phyloP scores from a whole-genome alignment of 2,797 vertebrate species.

The Neopelma chrysocephalum region DNA sequence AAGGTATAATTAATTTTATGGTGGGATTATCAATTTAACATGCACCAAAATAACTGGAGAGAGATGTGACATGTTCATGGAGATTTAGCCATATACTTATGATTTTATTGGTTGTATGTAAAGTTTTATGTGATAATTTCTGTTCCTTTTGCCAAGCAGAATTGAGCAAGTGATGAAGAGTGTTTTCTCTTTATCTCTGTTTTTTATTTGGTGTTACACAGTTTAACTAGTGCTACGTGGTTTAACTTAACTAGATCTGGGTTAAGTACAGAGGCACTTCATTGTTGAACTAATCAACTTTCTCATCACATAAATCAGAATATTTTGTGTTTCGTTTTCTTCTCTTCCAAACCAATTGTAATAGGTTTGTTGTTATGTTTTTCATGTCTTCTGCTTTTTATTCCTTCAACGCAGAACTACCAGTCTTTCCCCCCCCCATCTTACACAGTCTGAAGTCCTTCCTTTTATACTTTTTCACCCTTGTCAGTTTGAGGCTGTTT shows the following conservation, averaged over 20 bases:
- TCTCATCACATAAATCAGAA: not conserved
- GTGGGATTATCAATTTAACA: not conserved
- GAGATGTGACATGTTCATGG: not conserved
- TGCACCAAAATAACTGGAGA: not conserved
- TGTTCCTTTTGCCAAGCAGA: not conserved
- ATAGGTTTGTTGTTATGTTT: not conserved
- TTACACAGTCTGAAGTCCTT: not conserved
- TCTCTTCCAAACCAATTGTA: not conserved
- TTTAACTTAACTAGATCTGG: not conserved
- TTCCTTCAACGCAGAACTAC: not conserved
- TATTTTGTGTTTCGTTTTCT: not conserved
- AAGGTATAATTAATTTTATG: not conserved
- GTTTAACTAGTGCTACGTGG: not conserved
- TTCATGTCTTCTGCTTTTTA: not conserved
- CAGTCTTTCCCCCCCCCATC: rapidly evolving
- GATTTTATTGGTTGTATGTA: not conserved
- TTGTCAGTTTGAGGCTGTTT: not conserved
- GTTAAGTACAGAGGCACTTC: not conserved
- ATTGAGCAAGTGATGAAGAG: not conserved
- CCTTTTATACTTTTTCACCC: not conserved
- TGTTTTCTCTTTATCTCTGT: not conserved
- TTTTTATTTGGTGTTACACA: not conserved
- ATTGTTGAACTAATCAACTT: not conserved
- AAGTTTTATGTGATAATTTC: not conserved
- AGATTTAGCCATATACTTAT: not conserved